Evolutionary conservation across 1,140 invertebrate species (phyloP).

Genomic region (Lucilia cuprina): DNA sequence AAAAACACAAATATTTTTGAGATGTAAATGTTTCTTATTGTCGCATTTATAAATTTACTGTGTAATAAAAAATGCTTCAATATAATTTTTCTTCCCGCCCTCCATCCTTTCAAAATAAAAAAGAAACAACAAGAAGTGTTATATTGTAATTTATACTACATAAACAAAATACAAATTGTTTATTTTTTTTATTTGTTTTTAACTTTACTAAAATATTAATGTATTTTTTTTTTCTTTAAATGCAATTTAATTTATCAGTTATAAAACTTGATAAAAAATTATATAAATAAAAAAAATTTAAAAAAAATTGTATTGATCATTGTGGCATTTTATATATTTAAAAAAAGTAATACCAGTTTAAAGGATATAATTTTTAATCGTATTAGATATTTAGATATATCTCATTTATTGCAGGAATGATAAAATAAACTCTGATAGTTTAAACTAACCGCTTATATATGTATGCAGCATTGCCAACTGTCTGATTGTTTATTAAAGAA

Average conservation of each 20-base stretch:
- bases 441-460: too few relatives aligned
- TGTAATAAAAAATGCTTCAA: neutral
- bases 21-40: neutral
- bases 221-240: neutral
- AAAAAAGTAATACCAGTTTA: too few relatives aligned
- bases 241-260: slow-evolving; percentile 3
- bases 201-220: neutral
- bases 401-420: too few relatives aligned
- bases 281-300: neutral
- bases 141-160: slow-evolving; percentile 20
- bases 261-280: neutral
- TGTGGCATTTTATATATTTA: neutral
- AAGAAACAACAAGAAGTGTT: neutral
- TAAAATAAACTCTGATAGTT: too few relatives aligned
- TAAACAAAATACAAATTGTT: slow-evolving; percentile 3
- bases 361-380: too few relatives aligned
- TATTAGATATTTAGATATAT: too few relatives aligned
- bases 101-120: neutral
- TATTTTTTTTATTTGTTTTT: neutral
- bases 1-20: neutral
- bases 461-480: too few relatives aligned
- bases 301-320: neutral
- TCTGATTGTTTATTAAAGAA: too few relatives aligned
- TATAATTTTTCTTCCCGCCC: neutral
- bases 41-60: neutral